phyloP scores from a whole-genome alignment of 2,888 invertebrate species.

The Hypomecis atomaria region DNA sequence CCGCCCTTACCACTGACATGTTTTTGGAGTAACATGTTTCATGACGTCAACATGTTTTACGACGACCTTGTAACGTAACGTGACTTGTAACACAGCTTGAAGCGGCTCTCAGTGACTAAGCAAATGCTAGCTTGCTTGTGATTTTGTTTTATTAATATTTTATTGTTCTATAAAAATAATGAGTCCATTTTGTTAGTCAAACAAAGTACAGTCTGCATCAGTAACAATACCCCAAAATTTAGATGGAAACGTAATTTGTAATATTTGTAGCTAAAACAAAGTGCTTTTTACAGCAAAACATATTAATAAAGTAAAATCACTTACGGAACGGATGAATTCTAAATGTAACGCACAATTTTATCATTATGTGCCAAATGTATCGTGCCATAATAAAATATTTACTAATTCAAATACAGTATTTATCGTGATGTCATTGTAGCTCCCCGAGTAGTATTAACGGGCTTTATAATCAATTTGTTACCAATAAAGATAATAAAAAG shows the following conservation, averaged over 20 bases:
- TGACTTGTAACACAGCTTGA: neutral
- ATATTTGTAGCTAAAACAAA: neutral
- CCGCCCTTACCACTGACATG: neutral
- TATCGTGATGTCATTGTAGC: constrained; percentile 34
- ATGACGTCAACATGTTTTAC: neutral
- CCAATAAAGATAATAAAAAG: neutral
- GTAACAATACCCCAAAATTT: neutral
- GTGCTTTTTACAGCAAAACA: constrained; percentile 7
- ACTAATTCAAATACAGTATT: constrained; percentile 42
- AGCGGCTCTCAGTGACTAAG: neutral
- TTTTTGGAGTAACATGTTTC: neutral
- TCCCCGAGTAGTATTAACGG: constrained; percentile 39
- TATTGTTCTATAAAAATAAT: neutral
- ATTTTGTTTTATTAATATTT: constrained; percentile 20
- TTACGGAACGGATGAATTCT: constrained; percentile 29
- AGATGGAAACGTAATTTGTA: neutral
- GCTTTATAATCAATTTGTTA: constrained; percentile 25
- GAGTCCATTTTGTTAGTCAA: too few relatives aligned
- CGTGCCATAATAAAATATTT: constrained; percentile 40
- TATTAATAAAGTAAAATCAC: constrained; percentile 30
- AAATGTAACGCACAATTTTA: constrained; percentile 46
- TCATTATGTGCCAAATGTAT: constrained; percentile 48
- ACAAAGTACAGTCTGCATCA: neutral
- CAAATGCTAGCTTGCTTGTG: constrained; percentile 2
- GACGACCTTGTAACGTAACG: neutral